Evolutionary conservation across 2,797 vertebrate genomes (phyloP).

Genomic region (Neosilurus hyrtlii): DNA sequence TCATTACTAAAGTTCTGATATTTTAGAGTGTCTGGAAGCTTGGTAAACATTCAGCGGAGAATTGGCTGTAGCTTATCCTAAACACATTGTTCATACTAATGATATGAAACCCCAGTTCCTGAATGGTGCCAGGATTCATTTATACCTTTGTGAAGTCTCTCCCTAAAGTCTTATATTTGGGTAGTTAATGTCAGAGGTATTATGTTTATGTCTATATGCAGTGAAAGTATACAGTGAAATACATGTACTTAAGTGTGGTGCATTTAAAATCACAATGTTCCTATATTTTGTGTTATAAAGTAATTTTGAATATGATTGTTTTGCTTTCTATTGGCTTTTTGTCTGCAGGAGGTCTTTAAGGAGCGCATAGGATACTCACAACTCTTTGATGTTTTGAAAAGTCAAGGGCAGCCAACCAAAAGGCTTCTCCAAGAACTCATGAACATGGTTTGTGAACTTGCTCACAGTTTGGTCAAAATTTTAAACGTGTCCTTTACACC

Average conservation of each 20-base stretch:
- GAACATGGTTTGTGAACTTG: slow-evolving; percentile 84
- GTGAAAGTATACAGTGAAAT: not conserved
- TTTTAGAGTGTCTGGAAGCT: slow-evolving; percentile 30
- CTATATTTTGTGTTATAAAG: not conserved
- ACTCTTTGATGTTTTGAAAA: slow-evolving; percentile 89
- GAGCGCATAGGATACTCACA: slow-evolving; percentile 94
- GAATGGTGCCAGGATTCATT: not conserved
- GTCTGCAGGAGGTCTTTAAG: slow-evolving; percentile 92
- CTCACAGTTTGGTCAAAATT: not conserved
- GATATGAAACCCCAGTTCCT: slow-evolving; percentile 5
- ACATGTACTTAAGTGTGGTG: not conserved
- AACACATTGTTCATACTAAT: slow-evolving; percentile 25
- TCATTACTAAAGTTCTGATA: slow-evolving; percentile 11
- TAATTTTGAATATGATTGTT: not conserved
- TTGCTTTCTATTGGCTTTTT: slow-evolving; percentile 42
- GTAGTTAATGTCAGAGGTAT: not conserved
- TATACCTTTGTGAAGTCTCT: not conserved
- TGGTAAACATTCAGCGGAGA: slow-evolving; percentile 22
- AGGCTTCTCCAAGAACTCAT: slow-evolving; percentile 91
- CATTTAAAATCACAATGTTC: not conserved
- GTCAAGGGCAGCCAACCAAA: slow-evolving; percentile 87
- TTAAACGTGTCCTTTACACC: not conserved
- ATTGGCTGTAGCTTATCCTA: slow-evolving; percentile 34
- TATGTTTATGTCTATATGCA: not conserved
- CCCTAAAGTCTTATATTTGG: not conserved